Evolutionary conservation across 2,888 invertebrate species (phyloP), one percentile per base, ranked within the genome.

Genomic region (Cheiracanthium punctorium): DNA sequence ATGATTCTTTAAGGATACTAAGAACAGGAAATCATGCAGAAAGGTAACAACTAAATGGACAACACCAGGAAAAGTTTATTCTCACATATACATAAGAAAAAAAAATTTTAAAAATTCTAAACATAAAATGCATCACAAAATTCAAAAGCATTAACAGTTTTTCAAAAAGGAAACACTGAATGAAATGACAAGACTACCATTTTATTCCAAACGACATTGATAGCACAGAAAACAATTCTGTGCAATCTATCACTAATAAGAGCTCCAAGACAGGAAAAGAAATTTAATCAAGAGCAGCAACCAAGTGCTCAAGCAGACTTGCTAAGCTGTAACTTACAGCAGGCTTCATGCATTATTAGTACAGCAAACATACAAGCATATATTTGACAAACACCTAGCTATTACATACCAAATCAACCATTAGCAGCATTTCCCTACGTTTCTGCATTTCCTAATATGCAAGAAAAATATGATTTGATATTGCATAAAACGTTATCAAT

Each of bases 401-500:
- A 67, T 75, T 88, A 88, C 89, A 94, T 94, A 95, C 95, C 95
- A 95, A 94, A 94, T 95, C 95, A 93, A 95, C 95, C 92, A 95
- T 95, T 93, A 95, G 94, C 93, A 95, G 94, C 93, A 95, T 94
- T 93, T 95, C 95, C 93, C 95, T 94, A 93, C 95, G 95, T 93
- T 95, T 95, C 93, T 94, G 96, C 94, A 96, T 95, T 95, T 96
- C 96, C 93, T 96, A 95, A 80, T 87, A 41, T 41, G 30, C 77
- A 77, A 37, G 67, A 80, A 65, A 64, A 52, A 69, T 69, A 64
- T n/a, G 20, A 41, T 17, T 48, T 7, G 17, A 24, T 8, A 24
- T 58, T 58, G 20, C 58, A 58, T 58, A 12, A 58, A 58, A 24
- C 24, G 10, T 33, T 29, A 69, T 14, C n/a, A 30, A 33, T 28